These are phyloP conservation scores for Thaumatotibia leucotreta DNA, from an alignment of 1,140 invertebrate genomes.

Conservation along the genomic window DNA sequence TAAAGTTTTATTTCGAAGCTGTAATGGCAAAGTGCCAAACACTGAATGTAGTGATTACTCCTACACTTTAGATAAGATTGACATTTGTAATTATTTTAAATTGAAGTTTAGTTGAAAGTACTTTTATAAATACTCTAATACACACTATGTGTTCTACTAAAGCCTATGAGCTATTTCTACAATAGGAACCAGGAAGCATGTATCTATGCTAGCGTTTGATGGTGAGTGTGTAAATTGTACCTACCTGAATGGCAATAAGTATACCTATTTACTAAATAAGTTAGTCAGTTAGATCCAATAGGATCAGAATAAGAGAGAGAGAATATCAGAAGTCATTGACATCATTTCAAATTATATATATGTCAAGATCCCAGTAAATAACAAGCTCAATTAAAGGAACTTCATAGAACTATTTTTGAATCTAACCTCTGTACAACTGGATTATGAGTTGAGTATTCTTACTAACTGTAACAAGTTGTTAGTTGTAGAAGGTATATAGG, in stretches of 20 bases:
- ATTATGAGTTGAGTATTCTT: not conserved
- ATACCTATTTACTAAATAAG: not conserved
- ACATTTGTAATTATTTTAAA: constrained; percentile 37
- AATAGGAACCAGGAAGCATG: not conserved
- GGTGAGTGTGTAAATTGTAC: not conserved
- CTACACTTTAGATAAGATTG: constrained; percentile 30
- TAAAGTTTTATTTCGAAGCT: constrained; percentile 44
- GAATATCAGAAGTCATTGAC: not conserved
- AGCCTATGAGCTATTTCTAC: constrained; percentile 6
- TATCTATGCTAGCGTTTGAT: not conserved
- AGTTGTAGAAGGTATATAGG: not conserved
- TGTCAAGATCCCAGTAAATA: not conserved
- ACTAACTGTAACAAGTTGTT: not conserved
- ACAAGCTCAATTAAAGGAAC: not conserved
- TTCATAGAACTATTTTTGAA: not conserved
- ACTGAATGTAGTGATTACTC: constrained; percentile 41
- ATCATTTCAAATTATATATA: not conserved
- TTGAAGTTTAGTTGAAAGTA: constrained; percentile 1
- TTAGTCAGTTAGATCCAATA: not conserved
- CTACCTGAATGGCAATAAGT: not conserved
- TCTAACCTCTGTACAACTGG: not conserved
- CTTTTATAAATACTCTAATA: constrained; percentile 7
- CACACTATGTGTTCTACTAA: not conserved
- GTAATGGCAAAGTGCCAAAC: constrained; percentile 57
- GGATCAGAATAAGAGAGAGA: too few species aligned